These are phyloP conservation scores for Eutolmus rufibarbis DNA, from an alignment of 2,888 invertebrate genomes.

Conservation along the genomic window DNA sequence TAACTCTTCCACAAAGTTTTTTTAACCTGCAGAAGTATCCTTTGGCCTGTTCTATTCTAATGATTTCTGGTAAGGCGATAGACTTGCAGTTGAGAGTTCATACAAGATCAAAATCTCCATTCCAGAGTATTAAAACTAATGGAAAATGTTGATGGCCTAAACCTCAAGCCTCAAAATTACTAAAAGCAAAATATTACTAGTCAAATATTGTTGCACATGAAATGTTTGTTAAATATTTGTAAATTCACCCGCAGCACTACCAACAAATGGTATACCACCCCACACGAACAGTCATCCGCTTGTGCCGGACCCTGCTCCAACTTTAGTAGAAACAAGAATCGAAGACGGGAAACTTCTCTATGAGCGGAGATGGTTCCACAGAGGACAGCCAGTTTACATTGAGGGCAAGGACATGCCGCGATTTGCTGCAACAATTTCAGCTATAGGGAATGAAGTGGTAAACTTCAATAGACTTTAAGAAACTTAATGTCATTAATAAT, in stretches of 20 bases:
- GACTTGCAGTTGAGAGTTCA: too few relatives aligned
- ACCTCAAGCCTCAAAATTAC: too few relatives aligned
- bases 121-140: too few relatives aligned
- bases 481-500: conserved; percentile 41
- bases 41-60: too few relatives aligned
- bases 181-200: too few relatives aligned
- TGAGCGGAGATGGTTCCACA: conserved; percentile 93
- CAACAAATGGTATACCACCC: conserved; percentile 59
- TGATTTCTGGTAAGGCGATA: too few relatives aligned
- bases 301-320: conserved; percentile 58
- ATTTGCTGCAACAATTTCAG: conserved; percentile 88
- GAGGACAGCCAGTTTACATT: conserved; percentile 91
- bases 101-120: too few relatives aligned
- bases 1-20: too few relatives aligned
- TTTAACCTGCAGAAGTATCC: too few relatives aligned
- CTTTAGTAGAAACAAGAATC: conserved; percentile 80
- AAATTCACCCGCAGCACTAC: conserved; percentile 56
- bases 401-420: conserved; percentile 86
- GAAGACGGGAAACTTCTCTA: conserved; percentile 94
- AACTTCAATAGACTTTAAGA: conserved; percentile 52
- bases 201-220: too few relatives aligned
- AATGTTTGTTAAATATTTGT: too few relatives aligned
- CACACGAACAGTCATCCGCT: conserved; percentile 55
- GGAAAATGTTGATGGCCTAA: too few relatives aligned
- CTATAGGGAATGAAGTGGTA: conserved; percentile 89